These are phyloP conservation scores for Deroplatys truncata DNA, from an alignment of 2,888 invertebrate species.

Conservation along the genomic window DNA sequence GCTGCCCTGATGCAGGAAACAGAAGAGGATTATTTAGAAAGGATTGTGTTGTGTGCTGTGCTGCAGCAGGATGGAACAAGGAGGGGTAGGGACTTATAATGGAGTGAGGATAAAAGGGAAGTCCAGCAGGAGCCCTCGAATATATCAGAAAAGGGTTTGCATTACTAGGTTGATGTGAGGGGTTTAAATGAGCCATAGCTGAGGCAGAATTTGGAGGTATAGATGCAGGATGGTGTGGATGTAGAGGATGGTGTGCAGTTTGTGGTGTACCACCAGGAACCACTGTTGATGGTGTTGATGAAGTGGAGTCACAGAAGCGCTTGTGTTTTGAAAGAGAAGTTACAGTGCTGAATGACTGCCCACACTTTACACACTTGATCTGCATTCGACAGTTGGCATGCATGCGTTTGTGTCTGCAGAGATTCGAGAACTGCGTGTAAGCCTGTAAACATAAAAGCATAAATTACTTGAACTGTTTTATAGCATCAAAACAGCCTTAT, in stretches of 20 bases:
- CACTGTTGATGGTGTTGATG: constrained; percentile 38
- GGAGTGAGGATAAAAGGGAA: constrained; percentile 47
- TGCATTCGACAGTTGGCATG: constrained; percentile 92
- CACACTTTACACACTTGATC: constrained; percentile 92
- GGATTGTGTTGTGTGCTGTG: constrained; percentile 44
- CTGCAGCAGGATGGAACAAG: constrained; percentile 31
- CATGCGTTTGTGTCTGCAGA: constrained; percentile 99
- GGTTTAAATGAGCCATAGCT: constrained; percentile 9
- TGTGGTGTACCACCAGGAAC: constrained; percentile 31
- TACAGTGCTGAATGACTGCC: constrained; percentile 86
- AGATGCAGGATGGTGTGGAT: constrained; percentile 35
- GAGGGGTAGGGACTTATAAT: constrained; percentile 44
- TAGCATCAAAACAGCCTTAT: no score
- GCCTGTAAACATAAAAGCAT: constrained; percentile 55
- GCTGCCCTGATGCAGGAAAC: constrained; percentile 42
- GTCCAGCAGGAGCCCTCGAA: constrained; percentile 52
- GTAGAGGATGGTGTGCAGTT: constrained; percentile 47
- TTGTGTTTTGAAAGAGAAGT: constrained; percentile 94
- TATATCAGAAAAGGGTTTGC: constrained; percentile 64
- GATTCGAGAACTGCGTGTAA: constrained; percentile 98
- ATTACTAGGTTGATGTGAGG: constrained; percentile 32
- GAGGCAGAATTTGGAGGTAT: neutral
- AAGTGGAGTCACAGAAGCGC: constrained; percentile 83
- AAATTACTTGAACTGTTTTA: neutral
- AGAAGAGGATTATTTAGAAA: constrained; percentile 59